Conservation (phyloP, 2,113 vertebrate genomes). For the Microtus oregoni region DNA sequence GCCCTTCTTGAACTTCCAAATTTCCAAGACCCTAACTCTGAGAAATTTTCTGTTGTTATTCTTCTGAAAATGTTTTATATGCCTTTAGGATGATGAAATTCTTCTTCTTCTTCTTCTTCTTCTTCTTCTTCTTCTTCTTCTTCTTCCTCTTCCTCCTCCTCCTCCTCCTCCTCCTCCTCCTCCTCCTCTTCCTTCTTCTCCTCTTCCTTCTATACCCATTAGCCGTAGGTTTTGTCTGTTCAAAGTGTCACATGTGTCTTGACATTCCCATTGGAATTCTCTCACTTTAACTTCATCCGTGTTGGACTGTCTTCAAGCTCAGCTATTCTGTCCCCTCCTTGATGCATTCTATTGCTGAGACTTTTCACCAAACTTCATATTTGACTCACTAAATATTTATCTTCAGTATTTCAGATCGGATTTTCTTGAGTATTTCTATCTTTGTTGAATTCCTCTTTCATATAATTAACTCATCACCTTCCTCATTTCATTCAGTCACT, state of each 20-base stretch:
- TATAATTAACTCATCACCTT: background rate
- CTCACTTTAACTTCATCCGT: background rate
- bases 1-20: background rate
- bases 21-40: background rate
- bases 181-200: rapidly evolving
- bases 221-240: background rate
- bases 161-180: background rate
- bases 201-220: too few species aligned
- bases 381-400: too few species aligned
- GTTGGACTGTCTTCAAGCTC: background rate
- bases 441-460: background rate
- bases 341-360: background rate
- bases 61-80: background rate
- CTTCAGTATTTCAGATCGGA: background rate
- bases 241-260: background rate
- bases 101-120: background rate
- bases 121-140: background rate
- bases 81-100: background rate
- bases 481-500: background rate
- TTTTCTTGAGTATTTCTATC: background rate
- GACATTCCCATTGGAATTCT: too few species aligned
- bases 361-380: background rate
- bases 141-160: background rate
- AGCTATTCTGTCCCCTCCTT: background rate
- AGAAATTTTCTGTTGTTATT: background rate